Evolutionary conservation across 1,140 invertebrate species (phyloP).

Genomic region (Thaumatotibia leucotreta): DNA sequence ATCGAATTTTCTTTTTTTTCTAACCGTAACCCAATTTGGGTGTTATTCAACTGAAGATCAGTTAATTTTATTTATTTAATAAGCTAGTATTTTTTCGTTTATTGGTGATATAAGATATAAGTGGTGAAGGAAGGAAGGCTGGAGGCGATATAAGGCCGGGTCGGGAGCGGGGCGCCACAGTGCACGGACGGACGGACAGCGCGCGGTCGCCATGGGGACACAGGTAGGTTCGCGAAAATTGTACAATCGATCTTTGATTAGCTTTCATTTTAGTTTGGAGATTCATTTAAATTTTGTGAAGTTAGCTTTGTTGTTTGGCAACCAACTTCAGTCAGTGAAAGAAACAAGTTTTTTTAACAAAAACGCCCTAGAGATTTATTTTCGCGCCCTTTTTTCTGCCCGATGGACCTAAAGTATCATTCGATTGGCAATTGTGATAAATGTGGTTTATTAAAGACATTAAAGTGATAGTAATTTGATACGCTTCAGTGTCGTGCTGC

Average conservation of each 20-base stretch:
- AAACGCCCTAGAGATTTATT: too few relatives aligned
- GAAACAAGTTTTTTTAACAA: too few relatives aligned
- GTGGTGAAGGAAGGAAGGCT: constrained; percentile 1
- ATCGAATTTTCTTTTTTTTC: neutral
- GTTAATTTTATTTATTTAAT: constrained; percentile 10
- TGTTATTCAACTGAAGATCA: neutral
- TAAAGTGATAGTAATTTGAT: neutral
- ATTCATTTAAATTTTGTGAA: neutral
- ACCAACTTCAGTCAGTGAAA: too few relatives aligned
- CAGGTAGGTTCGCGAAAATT: constrained; percentile 40
- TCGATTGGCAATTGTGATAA: too few relatives aligned
- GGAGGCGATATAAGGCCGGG: constrained; percentile 51
- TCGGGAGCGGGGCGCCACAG: constrained; percentile 46
- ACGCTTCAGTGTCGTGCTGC: neutral
- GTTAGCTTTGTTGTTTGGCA: too few relatives aligned
- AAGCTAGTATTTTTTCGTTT: neutral
- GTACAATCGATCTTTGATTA: neutral
- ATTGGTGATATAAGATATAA: constrained; percentile 1
- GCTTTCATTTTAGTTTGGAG: neutral
- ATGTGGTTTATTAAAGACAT: too few relatives aligned
- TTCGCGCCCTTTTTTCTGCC: too few relatives aligned
- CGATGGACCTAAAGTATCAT: too few relatives aligned
- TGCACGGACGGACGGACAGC: constrained; percentile 42
- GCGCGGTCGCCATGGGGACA: constrained; percentile 54
- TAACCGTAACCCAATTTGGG: neutral